Base-by-base conservation (phyloP, 1,140 invertebrate genomes). In the Bombyx mandarina region DNA sequence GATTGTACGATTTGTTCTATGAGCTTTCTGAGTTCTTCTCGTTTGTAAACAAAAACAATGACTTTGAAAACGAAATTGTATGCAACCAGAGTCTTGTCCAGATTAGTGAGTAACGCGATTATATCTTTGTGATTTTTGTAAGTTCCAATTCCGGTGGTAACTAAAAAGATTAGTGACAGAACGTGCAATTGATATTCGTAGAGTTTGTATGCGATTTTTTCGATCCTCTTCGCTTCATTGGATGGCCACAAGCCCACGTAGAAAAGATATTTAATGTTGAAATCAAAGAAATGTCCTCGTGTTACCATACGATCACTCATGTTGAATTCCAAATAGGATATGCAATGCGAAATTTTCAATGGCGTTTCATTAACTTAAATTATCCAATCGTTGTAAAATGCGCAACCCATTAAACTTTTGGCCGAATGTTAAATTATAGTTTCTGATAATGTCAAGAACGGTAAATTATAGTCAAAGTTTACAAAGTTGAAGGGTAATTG, bases 231-330 rank as follows among this genome's bases (percentile, higher is more conserved):
- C 57, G 67, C 71, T 45, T 68, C 50, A 9, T 82, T 62, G n/a
- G 64, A 62, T 12, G 76, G 75, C 82, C 82, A 86, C 56, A 86
- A 63, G 8, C 82, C 82, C 7, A 79, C 71, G 10, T 62, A 67
- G 52, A 69, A 73, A 6, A 86, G 61, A 62, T 67, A 82, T 65
- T 75, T 73, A 49, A 82, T 61, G 63, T 86, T 86, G 47, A 80
- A 81, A 18, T 69, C 70, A 65, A 86, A 79, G 57, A 74, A 73
- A 65, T 77, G 60, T 49, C 61, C 56, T 9, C 63, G 57, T 35
- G 2, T 35, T 35, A 35, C 4, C 26, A 35, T 35, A 35, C 26
- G 26, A 35, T 5, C 4, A 35, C 26, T 1, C 26, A 35, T 35
- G 26, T 35, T 35, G 26, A 35, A 5, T 35, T 35, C 26, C 26